Evolutionary conservation across 2,113 vertebrate genomes (phyloP).

Genomic region (Myrmecobius fasciatus): DNA sequence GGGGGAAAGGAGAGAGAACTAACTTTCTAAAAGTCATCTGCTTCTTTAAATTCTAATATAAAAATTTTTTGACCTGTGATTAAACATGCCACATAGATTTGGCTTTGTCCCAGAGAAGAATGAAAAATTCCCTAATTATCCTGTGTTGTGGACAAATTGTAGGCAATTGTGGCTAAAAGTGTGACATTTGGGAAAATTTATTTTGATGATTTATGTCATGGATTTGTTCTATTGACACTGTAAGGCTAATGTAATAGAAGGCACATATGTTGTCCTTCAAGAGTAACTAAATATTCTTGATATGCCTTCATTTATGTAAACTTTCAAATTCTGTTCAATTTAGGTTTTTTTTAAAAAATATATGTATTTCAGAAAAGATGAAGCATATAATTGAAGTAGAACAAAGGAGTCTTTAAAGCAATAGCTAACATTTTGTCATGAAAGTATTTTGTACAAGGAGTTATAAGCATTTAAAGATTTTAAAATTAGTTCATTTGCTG

Average conservation of each 20-base stretch:
- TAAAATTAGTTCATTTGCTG: neutral
- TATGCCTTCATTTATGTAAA: slow-evolving; percentile 33
- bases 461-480: neutral
- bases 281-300: slow-evolving; percentile 55
- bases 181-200: slow-evolving; percentile 73
- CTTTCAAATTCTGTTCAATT: neutral
- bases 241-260: slow-evolving; percentile 62
- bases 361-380: neutral
- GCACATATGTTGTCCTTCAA: slow-evolving; percentile 39
- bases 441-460: neutral
- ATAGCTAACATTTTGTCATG: neutral
- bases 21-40: slow-evolving; percentile 44
- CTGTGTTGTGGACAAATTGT: slow-evolving; percentile 76
- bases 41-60: slow-evolving; percentile 4
- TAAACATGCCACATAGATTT: slow-evolving; percentile 52
- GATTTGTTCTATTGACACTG: slow-evolving; percentile 59
- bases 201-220: slow-evolving; percentile 74
- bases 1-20: neutral
- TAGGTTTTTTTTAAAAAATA: slow-evolving; percentile 13
- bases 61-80: slow-evolving; percentile 42
- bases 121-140: slow-evolving; percentile 74
- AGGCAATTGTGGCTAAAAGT: slow-evolving; percentile 78
- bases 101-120: slow-evolving; percentile 51
- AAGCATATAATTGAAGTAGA: slow-evolving; percentile 7
- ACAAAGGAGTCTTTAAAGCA: neutral